Conservation (phyloP, 2,797 vertebrate genomes). For the Poecilia picta region DNA sequence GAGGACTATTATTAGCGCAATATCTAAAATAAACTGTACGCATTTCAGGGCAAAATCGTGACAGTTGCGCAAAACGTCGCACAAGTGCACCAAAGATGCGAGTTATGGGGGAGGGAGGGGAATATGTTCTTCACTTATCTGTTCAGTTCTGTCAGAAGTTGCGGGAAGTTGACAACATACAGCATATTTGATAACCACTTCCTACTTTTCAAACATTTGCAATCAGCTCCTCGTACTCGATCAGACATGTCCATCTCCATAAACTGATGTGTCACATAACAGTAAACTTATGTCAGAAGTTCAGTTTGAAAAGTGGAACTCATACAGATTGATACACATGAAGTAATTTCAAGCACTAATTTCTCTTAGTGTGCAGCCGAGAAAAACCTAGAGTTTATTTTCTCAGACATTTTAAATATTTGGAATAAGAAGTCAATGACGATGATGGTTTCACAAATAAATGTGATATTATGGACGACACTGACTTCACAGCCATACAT, state of each 20-base stretch:
- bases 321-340: background rate
- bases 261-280: background rate
- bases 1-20: conserved; percentile 69
- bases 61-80: background rate
- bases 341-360: background rate
- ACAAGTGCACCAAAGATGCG: background rate
- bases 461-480: background rate
- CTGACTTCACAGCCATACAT: background rate
- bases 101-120: background rate
- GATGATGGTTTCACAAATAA: background rate
- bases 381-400: background rate
- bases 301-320: background rate
- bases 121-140: background rate
- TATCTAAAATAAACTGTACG: conserved; percentile 69
- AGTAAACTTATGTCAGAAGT: background rate
- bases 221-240: background rate
- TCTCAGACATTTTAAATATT: background rate
- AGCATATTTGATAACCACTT: background rate
- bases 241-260: background rate
- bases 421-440: no score
- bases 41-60: conserved; percentile 35
- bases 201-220: background rate
- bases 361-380: background rate
- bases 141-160: background rate
- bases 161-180: background rate